A percentile compares a stretch with the other conserved stretches of the same genome.
These are phyloP conservation scores for Mamestra configurata DNA, from an alignment of 1,140 invertebrate genomes.

Conservation along the genomic window DNA sequence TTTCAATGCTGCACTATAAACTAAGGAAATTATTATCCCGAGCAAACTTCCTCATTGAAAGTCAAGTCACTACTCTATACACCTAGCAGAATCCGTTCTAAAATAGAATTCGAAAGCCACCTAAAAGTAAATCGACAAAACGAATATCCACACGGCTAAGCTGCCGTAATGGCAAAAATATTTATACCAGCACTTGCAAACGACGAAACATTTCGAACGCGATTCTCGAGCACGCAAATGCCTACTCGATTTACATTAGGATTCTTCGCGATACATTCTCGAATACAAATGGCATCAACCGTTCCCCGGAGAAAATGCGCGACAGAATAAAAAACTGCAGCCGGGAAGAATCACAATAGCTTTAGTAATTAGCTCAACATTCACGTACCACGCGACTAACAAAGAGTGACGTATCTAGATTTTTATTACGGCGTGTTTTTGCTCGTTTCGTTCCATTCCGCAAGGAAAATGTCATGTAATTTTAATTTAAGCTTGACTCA, in stretches of 20 bases:
- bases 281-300: slow-evolving; percentile 35
- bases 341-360: slow-evolving; percentile 35
- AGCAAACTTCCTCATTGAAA: slow-evolving; percentile 7
- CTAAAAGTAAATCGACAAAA: slow-evolving; percentile 1
- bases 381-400: slow-evolving; percentile 31
- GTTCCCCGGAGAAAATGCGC: slow-evolving; percentile 23
- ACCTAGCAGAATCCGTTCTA: neutral
- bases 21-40: neutral
- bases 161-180: neutral
- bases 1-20: neutral
- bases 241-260: slow-evolving; percentile 33
- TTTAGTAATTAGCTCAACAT: slow-evolving; percentile 46
- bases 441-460: slow-evolving; percentile 19
- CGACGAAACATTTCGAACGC: neutral
- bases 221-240: slow-evolving; percentile 10
- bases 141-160: neutral
- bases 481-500: slow-evolving; percentile 35
- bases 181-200: slow-evolving; percentile 2
- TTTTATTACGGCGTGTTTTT: slow-evolving; percentile 39
- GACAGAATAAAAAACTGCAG: slow-evolving; percentile 48
- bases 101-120: neutral
- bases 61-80: neutral
- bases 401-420: slow-evolving; percentile 48
- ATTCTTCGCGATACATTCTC: slow-evolving; percentile 11
- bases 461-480: slow-evolving; percentile 39